phyloP scores from a whole-genome alignment of 2,113 vertebrate species.

The Ramphastos sulfuratus region DNA sequence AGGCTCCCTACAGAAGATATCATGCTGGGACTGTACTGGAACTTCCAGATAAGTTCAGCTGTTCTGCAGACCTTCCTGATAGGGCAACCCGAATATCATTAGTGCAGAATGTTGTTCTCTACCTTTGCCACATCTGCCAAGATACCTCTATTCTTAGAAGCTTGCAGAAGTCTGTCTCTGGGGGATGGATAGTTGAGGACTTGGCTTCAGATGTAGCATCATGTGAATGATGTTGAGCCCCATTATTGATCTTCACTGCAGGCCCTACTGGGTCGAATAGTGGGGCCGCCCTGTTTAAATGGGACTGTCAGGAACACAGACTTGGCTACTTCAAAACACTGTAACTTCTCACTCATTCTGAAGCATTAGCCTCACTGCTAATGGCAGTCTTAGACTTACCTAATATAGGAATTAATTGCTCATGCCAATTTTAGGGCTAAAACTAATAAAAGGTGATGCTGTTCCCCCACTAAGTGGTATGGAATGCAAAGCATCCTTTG shows the following conservation, averaged over 20 bases:
- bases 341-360: neutral
- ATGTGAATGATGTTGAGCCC: neutral
- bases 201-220: neutral
- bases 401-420: neutral
- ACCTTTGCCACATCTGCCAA: neutral
- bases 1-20: neutral
- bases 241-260: neutral
- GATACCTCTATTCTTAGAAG: neutral
- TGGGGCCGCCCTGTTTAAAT: neutral
- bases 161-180: neutral
- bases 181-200: neutral
- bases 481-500: neutral
- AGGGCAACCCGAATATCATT: neutral
- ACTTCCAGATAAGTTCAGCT: neutral
- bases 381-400: neutral
- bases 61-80: neutral
- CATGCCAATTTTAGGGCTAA: neutral
- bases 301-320: neutral
- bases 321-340: neutral
- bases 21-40: neutral
- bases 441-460: neutral
- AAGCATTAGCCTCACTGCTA: neutral
- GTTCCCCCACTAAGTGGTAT: neutral
- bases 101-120: neutral
- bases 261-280: neutral